phyloP scores from a whole-genome alignment of 2,113 vertebrate genomes.

The Rousettus leschenaultii region DNA sequence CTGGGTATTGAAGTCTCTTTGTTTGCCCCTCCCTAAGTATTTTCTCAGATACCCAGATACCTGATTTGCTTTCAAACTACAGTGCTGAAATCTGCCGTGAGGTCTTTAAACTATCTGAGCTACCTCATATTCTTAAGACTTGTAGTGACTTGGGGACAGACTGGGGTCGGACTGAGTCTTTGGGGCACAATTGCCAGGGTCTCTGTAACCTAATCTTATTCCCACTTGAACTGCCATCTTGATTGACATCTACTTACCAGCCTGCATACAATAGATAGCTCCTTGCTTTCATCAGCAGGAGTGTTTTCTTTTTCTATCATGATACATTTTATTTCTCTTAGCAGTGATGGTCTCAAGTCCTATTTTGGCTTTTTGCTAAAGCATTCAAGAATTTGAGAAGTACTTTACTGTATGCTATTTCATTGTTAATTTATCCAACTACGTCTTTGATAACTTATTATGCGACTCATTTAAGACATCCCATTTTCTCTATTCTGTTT shows the following conservation, averaged over 20 bases:
- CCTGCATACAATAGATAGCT: not conserved
- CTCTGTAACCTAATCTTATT: not conserved
- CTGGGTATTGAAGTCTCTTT: not conserved
- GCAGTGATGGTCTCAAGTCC: not conserved
- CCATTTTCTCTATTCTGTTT: conserved; percentile 21
- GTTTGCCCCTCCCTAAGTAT: not conserved
- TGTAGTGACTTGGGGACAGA: not conserved
- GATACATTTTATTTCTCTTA: not conserved
- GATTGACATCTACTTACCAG: not conserved
- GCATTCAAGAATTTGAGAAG: not conserved
- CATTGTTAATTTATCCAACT: not conserved
- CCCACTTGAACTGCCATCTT: not conserved
- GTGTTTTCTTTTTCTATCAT: not conserved
- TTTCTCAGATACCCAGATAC: not conserved
- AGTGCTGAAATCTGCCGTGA: not conserved
- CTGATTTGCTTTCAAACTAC: not conserved
- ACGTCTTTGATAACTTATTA: not conserved
- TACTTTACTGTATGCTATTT: not conserved
- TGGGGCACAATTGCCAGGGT: not conserved
- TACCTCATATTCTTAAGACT: not conserved
- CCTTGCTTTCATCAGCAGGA: not conserved
- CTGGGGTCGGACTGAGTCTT: not conserved
- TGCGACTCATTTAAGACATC: not conserved
- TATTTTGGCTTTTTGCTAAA: conserved; percentile 6
- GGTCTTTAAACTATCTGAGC: not conserved